phyloP scores from a whole-genome alignment of 1,140 invertebrate species.

The Zaprionus camerounensis region DNA sequence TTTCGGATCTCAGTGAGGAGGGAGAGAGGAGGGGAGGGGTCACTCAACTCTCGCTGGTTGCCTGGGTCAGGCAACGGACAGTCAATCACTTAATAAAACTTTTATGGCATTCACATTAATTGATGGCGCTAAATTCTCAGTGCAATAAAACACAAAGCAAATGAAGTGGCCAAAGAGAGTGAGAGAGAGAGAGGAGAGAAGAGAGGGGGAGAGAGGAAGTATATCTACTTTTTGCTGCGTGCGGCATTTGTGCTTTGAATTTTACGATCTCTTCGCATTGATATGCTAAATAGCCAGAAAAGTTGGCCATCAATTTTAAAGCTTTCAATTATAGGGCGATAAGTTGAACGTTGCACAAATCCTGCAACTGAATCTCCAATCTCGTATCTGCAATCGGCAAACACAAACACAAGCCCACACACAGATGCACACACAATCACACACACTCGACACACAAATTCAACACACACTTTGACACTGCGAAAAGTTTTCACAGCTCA shows the following conservation, averaged over 20 bases:
- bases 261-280: constrained; percentile 29
- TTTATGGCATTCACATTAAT: constrained; percentile 80
- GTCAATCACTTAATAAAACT: constrained; percentile 80
- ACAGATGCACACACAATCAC: background rate
- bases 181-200: too few species aligned
- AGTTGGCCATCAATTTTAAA: constrained; percentile 73
- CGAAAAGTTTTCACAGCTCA: constrained; percentile 44
- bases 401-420: constrained; percentile 21
- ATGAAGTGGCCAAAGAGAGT: constrained; percentile 13
- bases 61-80: constrained; percentile 56
- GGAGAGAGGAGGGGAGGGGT: constrained; percentile 9
- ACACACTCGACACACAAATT: constrained; percentile 10
- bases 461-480: background rate
- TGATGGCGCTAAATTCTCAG: constrained; percentile 61
- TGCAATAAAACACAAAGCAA: constrained; percentile 51
- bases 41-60: background rate
- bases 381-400: constrained; percentile 27
- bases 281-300: constrained; percentile 53
- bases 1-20: constrained; percentile 24
- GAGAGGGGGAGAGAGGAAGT: background rate
- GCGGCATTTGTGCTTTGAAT: constrained; percentile 1
- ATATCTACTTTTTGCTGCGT: constrained; percentile 22
- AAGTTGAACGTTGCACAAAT: constrained; percentile 64
- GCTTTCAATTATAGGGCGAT: constrained; percentile 75
- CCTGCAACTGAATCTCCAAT: constrained; percentile 32